Evolutionary conservation across 2,888 invertebrate species (phyloP).

Genomic region (Omphaloscelis lunosa): DNA sequence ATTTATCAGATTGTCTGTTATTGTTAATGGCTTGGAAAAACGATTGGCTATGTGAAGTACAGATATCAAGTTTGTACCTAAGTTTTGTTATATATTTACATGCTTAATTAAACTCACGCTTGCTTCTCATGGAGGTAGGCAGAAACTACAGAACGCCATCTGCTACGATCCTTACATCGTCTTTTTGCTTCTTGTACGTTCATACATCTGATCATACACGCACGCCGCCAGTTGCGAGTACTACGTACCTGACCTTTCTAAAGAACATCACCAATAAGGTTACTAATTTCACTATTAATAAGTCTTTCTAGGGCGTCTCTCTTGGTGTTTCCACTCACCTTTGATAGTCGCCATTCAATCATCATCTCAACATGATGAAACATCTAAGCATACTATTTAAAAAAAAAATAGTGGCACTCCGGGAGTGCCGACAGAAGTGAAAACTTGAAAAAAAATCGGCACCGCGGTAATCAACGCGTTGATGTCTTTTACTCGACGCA

Average conservation of each 20-base stretch:
- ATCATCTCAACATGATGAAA: neutral
- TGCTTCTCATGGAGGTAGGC: neutral
- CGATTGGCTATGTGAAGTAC: neutral
- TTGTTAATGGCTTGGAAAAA: slow-evolving; percentile 20
- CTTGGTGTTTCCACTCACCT: neutral
- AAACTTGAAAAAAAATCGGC: no score
- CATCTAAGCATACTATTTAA: neutral
- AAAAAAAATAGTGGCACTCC: no score
- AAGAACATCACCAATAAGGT: neutral
- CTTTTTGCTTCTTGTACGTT: neutral
- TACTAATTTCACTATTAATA: neutral
- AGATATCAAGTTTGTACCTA: neutral
- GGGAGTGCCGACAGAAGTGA: no score
- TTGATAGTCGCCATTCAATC: neutral
- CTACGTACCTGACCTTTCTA: neutral
- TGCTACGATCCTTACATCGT: neutral
- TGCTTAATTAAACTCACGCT: neutral
- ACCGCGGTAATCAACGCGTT: no score
- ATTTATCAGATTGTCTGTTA: slow-evolving; percentile 41
- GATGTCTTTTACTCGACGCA: no score
- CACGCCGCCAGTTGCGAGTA: neutral
- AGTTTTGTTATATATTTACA: neutral
- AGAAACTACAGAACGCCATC: neutral
- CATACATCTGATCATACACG: neutral
- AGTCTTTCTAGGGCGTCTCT: neutral